phyloP scores from a whole-genome alignment of 2,888 invertebrate genomes.

The Eugnorisma glareosa region DNA sequence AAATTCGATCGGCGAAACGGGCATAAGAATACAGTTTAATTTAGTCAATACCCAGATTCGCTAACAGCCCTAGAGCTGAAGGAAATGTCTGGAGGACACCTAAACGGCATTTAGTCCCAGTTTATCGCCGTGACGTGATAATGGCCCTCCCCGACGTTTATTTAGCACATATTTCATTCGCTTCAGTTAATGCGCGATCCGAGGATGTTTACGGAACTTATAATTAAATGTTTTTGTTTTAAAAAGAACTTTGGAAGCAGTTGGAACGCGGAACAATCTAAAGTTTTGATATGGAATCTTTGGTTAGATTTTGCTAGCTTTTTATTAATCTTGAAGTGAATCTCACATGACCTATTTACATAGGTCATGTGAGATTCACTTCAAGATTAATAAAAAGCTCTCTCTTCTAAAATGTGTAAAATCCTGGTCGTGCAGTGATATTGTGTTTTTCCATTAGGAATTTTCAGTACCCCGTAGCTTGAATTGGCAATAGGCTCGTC shows the following conservation, averaged over 20 bases:
- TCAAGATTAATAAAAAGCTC: no score
- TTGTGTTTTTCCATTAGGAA: background rate
- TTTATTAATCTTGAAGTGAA: background rate
- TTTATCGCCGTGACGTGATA: constrained; percentile 65
- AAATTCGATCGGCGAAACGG: background rate
- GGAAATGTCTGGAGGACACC: constrained; percentile 33
- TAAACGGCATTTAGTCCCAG: constrained; percentile 41
- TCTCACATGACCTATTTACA: no score
- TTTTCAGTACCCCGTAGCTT: background rate
- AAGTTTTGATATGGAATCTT: background rate
- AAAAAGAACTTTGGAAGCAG: background rate
- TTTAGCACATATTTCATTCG: constrained; percentile 57
- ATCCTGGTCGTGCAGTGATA: background rate
- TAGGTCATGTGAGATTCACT: no score
- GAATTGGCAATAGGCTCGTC: background rate
- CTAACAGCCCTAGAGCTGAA: constrained; percentile 14
- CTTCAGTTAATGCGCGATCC: constrained; percentile 24
- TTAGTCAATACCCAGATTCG: background rate
- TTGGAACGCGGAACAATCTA: background rate
- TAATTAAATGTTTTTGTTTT: constrained; percentile 25
- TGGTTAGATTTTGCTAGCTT: background rate
- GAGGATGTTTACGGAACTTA: constrained; percentile 33
- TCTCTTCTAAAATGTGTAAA: no score
- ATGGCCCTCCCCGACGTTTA: constrained; percentile 54
- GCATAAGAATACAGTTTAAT: background rate